A percentile compares a stretch with the other conserved stretches of the same genome.
phyloP scores from a whole-genome alignment of 2,113 vertebrate species.

The Callithrix jacchus region DNA sequence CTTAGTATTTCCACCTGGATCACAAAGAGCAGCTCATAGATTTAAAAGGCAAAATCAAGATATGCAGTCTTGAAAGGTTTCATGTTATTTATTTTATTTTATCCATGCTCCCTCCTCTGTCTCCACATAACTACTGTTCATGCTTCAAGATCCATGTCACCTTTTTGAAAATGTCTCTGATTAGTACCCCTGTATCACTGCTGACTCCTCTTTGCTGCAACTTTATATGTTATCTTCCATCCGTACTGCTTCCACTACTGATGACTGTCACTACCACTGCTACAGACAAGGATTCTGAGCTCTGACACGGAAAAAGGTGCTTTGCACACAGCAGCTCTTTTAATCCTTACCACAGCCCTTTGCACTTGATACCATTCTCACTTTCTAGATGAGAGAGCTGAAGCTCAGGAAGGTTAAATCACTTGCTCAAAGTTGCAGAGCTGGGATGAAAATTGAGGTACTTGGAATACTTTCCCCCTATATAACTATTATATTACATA shows the following conservation, averaged over 20 bases:
- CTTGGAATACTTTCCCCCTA: neutral
- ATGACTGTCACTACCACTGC: neutral
- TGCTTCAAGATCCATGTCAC: neutral
- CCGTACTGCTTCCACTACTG: neutral
- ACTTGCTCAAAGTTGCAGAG: neutral
- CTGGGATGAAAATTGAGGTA: neutral
- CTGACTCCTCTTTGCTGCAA: neutral
- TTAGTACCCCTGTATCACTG: too few species aligned
- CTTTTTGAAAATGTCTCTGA: neutral
- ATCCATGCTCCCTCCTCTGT: neutral
- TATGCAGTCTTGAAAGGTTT: neutral
- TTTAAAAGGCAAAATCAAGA: neutral
- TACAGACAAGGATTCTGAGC: neutral
- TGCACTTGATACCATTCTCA: neutral
- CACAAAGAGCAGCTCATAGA: neutral
- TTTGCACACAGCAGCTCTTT: neutral
- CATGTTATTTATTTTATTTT: neutral
- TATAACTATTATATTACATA: neutral
- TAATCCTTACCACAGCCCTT: neutral
- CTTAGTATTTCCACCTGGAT: neutral
- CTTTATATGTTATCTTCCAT: neutral
- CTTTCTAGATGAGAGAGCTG: neutral
- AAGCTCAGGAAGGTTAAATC: neutral
- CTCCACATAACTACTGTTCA: neutral
- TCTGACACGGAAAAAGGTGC: neutral